Base-by-base conservation (phyloP, 2,113 vertebrate species). In the Scortum barcoo region DNA sequence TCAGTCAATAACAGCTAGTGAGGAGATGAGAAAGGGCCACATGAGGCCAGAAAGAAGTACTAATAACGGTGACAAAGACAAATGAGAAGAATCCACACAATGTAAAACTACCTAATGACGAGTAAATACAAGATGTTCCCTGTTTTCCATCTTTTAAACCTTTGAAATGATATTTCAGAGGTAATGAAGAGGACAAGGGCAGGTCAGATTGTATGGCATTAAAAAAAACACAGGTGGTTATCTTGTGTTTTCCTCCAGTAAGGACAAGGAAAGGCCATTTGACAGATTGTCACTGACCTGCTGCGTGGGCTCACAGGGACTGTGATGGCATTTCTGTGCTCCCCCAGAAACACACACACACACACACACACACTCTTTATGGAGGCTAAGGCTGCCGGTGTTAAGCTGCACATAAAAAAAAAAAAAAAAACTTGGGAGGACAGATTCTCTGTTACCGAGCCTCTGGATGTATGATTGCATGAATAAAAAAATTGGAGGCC, bases 261-360 rank as follows among this genome's bases (percentile, higher is more conserved):
- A 58, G 16, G 68, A 79, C 74, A 72, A 78, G 42, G 79, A 68
- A 84, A 81, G 26, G 11, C 40, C 24, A 78, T 86, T 76, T 54
- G 74, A 72, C 24, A 56, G 33, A 66, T 11, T 53, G 71, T 54
- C 72, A 40, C 40, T 38, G 1, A 28, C 40, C 33, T 67, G 40
- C 53, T 72, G 33, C 5, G 38, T 48, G 44, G 51, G 57, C 30
- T 7, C 10, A 42, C 17, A 10, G 70, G 24, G 33, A n/a, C 72
- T 69, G 16, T 79, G 51, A 51, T 70, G 80, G 66, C 70, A 57
- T 77, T 77, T 69, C 5, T 5, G 14, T 48, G 8, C 58, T n/a
- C 30, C 14, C 56, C 11, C 10, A 53, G 19, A 46, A 13, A 28
- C 24, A 19, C 14, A 30, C 65, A 28, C n/a, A 48, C 42, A 46